Conservation (phyloP, 1,140 invertebrate genomes). For the Drosophila sproati region DNA sequence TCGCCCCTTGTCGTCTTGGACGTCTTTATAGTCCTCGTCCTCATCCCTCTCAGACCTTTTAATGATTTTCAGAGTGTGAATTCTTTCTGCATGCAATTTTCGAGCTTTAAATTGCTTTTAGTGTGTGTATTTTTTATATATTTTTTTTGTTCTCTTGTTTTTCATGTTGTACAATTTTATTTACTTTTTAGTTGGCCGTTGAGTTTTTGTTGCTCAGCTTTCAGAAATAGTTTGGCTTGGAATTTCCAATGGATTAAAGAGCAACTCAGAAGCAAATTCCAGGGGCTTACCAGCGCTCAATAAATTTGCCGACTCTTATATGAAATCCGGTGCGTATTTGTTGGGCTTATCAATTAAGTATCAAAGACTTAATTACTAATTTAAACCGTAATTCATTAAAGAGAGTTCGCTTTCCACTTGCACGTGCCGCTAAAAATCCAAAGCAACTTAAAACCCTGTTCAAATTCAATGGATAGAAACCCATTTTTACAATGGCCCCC, state of each 20-base stretch:
- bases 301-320: slow-evolving; percentile 4
- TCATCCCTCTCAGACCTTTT: slow-evolving; percentile 69
- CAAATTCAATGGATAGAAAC: slow-evolving; percentile 36
- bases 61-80: slow-evolving; percentile 77
- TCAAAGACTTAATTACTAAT: slow-evolving; percentile 53
- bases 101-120: slow-evolving; percentile 73
- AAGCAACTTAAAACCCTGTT: slow-evolving; percentile 29
- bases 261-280: slow-evolving; percentile 22
- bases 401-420: slow-evolving; percentile 15
- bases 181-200: slow-evolving; percentile 44
- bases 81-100: slow-evolving; percentile 63
- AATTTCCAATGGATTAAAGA: slow-evolving; percentile 31
- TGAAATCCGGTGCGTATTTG: slow-evolving; percentile 32
- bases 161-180: slow-evolving; percentile 42
- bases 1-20: not conserved
- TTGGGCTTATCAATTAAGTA: slow-evolving; percentile 74
- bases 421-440: slow-evolving; percentile 60
- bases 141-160: slow-evolving; percentile 20
- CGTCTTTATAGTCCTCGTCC: slow-evolving; percentile 23
- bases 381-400: slow-evolving; percentile 48
- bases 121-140: not conserved
- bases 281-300: slow-evolving; percentile 25
- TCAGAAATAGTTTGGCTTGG: slow-evolving; percentile 55
- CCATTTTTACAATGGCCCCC: slow-evolving; percentile 5
- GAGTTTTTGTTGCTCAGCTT: slow-evolving; percentile 35